These are phyloP conservation scores for Drosophila robusta DNA, from an alignment of 2,888 invertebrate genomes.

Conservation along the genomic window DNA sequence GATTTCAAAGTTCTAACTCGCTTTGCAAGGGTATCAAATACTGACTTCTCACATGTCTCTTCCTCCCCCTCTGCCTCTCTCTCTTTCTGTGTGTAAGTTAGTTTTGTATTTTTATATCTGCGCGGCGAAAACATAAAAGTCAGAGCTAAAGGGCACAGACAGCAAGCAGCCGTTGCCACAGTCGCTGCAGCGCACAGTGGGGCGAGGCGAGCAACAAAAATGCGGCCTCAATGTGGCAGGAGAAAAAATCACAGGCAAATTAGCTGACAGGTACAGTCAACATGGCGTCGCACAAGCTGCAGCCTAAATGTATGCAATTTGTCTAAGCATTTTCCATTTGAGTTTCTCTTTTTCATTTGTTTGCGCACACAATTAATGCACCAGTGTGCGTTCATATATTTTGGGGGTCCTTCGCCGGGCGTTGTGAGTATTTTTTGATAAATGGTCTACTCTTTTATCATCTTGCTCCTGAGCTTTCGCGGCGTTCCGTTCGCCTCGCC, in stretches of 20 bases:
- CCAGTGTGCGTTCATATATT: constrained; percentile 72
- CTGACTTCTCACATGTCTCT: constrained; percentile 28
- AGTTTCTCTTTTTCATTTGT: background rate
- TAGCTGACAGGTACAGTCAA: constrained; percentile 51
- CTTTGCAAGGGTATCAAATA: constrained; percentile 49
- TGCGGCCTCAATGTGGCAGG: constrained; percentile 51
- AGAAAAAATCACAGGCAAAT: constrained; percentile 30
- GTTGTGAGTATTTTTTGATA: constrained; percentile 72
- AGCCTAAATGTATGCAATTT: constrained; percentile 21
- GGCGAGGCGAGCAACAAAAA: constrained; percentile 30
- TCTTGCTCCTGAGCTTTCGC: constrained; percentile 76
- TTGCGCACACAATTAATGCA: constrained; percentile 11
- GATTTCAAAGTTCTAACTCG: constrained; percentile 26
- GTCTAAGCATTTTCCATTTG: constrained; percentile 3
- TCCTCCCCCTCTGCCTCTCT: background rate
- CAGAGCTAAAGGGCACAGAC: constrained; percentile 74
- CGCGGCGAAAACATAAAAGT: constrained; percentile 77
- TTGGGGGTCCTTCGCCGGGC: constrained; percentile 54
- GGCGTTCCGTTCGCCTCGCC: constrained; percentile 60
- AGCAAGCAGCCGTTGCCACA: constrained; percentile 66
- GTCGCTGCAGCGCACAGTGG: constrained; percentile 61
- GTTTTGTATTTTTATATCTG: constrained; percentile 64
- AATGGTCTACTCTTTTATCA: constrained; percentile 79
- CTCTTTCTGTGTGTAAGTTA: constrained; percentile 28
- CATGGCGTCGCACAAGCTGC: constrained; percentile 18